Percentiles rank a stretch among this genome's conserved stretches.
Conservation (phyloP, 2,113 vertebrate species). For the Oreochromis aureus region DNA sequence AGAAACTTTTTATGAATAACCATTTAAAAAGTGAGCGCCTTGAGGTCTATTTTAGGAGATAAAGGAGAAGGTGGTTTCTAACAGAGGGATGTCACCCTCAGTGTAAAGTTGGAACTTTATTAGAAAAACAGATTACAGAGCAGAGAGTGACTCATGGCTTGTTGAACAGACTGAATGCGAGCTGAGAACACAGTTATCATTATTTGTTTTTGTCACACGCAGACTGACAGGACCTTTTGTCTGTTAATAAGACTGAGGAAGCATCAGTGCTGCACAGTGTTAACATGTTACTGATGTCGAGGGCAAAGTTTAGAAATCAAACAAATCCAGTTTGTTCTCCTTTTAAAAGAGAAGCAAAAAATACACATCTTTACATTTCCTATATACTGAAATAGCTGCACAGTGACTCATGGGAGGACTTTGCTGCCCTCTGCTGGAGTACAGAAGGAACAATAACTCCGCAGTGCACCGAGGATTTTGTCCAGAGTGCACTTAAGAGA, state of each 20-base stretch:
- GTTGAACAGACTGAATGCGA: background rate
- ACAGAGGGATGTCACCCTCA: background rate
- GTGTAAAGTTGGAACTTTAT: background rate
- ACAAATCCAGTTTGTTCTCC: background rate
- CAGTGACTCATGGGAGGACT: background rate
- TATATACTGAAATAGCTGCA: background rate
- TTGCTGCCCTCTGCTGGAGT: conserved; percentile 50
- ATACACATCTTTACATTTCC: background rate
- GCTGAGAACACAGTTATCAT: background rate
- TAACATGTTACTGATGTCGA: background rate
- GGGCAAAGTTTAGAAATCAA: background rate
- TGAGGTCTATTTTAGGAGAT: background rate
- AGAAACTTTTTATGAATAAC: background rate
- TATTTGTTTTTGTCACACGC: background rate
- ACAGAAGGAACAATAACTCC: background rate
- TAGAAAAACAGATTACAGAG: background rate
- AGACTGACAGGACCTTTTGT: background rate
- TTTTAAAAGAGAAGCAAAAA: background rate
- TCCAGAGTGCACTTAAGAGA: background rate
- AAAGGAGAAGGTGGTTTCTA: background rate
- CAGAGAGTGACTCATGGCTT: background rate
- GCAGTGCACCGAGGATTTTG: background rate
- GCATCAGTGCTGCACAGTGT: background rate
- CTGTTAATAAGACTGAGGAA: background rate
- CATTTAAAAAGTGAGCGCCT: background rate